Evolutionary conservation across 1,140 invertebrate species (phyloP).

Genomic region (Doryteuthis pealeii): DNA sequence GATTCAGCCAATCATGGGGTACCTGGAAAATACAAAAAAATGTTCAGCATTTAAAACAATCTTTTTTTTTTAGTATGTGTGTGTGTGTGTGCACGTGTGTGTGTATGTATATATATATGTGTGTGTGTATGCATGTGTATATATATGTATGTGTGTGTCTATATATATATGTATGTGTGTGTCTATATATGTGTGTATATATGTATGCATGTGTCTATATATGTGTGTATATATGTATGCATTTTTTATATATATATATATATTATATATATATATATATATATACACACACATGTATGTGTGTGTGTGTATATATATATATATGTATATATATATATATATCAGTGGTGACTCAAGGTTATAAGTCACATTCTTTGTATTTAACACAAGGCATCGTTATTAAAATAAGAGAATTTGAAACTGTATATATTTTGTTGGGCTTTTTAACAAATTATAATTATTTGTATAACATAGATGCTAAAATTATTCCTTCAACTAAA

Average conservation of each 20-base stretch:
- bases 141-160: not conserved
- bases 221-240: not conserved
- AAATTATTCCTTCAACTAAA: too few relatives aligned
- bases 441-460: too few relatives aligned
- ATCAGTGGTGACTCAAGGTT: not conserved
- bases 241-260: not conserved
- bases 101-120: not conserved
- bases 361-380: too few relatives aligned
- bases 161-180: not conserved
- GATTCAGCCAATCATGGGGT: constrained; percentile 72
- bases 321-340: not conserved
- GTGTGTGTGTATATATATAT: not conserved
- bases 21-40: constrained; percentile 61
- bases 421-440: too few relatives aligned
- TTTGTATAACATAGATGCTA: too few relatives aligned
- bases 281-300: not conserved
- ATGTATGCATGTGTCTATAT: not conserved
- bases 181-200: not conserved
- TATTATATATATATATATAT: not conserved
- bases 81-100: not conserved
- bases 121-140: not conserved
- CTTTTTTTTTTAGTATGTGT: too few relatives aligned
- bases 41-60: not conserved
- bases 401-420: too few relatives aligned
- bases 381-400: too few relatives aligned